A percentile compares a stretch with the other conserved stretches of the same genome.
Conservation (phyloP, 2,888 invertebrate genomes). For the Metellina segmentata region DNA sequence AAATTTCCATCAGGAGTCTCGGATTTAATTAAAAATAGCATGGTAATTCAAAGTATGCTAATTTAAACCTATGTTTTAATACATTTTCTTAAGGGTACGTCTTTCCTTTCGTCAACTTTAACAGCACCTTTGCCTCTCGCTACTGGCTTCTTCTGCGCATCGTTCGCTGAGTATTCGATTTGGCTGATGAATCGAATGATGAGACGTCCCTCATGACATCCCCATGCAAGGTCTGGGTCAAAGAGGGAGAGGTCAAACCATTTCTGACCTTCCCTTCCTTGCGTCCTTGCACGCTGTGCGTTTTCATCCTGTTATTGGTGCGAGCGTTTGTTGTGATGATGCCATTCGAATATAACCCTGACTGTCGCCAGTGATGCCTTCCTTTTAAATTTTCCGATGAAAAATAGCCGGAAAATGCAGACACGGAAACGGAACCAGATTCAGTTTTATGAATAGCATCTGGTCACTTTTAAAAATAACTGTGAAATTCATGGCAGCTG, state of each 20-base stretch:
- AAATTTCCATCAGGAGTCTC: too few species aligned
- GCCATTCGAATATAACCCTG: slow-evolving; percentile 33
- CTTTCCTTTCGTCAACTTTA: too few species aligned
- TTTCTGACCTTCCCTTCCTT: neutral
- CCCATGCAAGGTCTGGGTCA: slow-evolving; percentile 46
- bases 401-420: neutral
- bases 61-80: too few species aligned
- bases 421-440: neutral
- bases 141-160: too few species aligned
- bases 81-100: too few species aligned
- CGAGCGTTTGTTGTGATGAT: slow-evolving; percentile 14
- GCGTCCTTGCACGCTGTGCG: slow-evolving; percentile 15
- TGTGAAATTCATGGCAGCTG: neutral
- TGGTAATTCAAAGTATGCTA: too few species aligned
- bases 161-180: too few species aligned
- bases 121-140: too few species aligned
- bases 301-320: neutral
- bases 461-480: neutral
- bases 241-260: slow-evolving; percentile 8
- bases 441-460: neutral
- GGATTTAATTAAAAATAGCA: too few species aligned
- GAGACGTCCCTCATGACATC: slow-evolving; percentile 33
- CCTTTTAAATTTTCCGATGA: neutral
- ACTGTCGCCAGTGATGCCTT: neutral
- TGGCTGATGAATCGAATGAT: neutral